A percentile compares a stretch with the other conserved stretches of the same genome.
phyloP scores from a whole-genome alignment of 2,797 vertebrate genomes.

The Uromys caudimaculatus region DNA sequence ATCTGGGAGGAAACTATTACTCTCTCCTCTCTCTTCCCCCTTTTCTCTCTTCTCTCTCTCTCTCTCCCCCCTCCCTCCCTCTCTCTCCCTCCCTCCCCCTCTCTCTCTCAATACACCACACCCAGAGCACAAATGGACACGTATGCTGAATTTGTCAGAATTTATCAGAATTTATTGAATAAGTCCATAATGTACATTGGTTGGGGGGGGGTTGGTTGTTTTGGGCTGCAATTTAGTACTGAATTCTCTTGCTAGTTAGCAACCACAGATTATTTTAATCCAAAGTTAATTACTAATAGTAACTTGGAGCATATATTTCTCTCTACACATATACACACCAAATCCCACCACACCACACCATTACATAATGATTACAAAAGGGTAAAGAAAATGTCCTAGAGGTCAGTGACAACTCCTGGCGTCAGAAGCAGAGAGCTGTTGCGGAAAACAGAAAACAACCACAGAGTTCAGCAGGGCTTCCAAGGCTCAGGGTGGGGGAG shows the following conservation, averaged over 20 bases:
- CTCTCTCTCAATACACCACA: neutral
- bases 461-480: neutral
- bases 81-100: too few relatives aligned
- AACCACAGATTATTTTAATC: neutral
- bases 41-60: too few relatives aligned
- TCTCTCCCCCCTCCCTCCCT: neutral
- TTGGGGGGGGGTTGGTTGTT: neutral
- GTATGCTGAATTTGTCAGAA: neutral
- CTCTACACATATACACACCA: neutral
- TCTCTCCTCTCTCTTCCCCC: accelerated
- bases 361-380: neutral
- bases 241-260: neutral
- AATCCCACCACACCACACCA: neutral
- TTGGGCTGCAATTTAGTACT: neutral
- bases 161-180: neutral
- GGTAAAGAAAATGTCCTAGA: neutral
- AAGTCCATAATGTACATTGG: neutral
- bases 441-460: too few relatives aligned
- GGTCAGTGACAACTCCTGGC: neutral
- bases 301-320: neutral
- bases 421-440: neutral
- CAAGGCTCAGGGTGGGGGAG: neutral
- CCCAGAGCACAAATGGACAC: neutral
- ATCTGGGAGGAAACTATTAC: neutral
- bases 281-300: neutral